phyloP scores from a whole-genome alignment of 2,797 vertebrate species.

The Benthosema pterotum region DNA sequence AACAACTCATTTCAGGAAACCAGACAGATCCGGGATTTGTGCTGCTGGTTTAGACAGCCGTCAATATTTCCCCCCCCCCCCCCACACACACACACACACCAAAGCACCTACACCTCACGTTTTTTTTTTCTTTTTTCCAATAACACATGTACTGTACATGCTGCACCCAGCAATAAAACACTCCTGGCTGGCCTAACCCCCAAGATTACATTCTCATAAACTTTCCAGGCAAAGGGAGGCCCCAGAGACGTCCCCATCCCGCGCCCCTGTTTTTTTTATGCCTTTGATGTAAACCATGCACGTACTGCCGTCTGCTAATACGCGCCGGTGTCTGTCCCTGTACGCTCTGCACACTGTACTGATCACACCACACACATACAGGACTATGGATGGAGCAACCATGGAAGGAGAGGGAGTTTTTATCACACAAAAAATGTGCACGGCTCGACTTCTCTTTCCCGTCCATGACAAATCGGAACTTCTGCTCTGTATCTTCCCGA shows the following conservation, averaged over 20 bases:
- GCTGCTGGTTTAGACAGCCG: slow-evolving; percentile 17
- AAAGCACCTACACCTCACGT: not conserved
- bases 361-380: slow-evolving; percentile 38
- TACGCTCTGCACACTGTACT: not conserved
- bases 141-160: not conserved
- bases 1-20: slow-evolving; percentile 48
- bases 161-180: not conserved
- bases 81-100: not conserved
- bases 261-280: slow-evolving; percentile 6
- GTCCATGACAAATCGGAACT: slow-evolving; percentile 35
- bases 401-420: slow-evolving; percentile 20
- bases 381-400: not conserved
- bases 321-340: slow-evolving; percentile 40
- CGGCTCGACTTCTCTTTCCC: slow-evolving; percentile 40
- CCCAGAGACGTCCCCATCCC: not conserved
- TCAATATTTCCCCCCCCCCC: slow-evolving; percentile 7
- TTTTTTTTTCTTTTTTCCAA: not conserved
- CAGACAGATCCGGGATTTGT: slow-evolving; percentile 39
- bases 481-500: slow-evolving; percentile 20
- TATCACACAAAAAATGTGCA: not conserved
- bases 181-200: slow-evolving; percentile 5
- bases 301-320: slow-evolving; percentile 16
- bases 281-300: slow-evolving; percentile 42
- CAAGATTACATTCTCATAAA: slow-evolving; percentile 21
- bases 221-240: not conserved